Percentiles rank a stretch among this genome's conserved stretches.
phyloP scores from a whole-genome alignment of 2,888 invertebrate genomes.

The Junonia oenone region DNA sequence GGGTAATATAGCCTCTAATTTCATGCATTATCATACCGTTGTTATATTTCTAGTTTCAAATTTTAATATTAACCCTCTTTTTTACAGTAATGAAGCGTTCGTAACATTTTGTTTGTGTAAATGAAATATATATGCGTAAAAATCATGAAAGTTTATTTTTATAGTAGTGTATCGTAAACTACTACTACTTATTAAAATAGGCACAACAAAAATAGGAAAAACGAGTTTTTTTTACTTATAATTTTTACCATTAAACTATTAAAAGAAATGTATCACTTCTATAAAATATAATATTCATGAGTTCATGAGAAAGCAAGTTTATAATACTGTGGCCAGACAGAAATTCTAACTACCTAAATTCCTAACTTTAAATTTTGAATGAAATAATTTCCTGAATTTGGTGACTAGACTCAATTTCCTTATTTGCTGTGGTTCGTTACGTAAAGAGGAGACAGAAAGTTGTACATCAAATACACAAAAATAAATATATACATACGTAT shows the following conservation, averaged over 20 bases:
- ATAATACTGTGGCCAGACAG: slow-evolving; percentile 30
- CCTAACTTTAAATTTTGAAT: slow-evolving; percentile 20
- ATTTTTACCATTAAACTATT: not conserved
- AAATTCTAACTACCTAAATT: slow-evolving; percentile 29
- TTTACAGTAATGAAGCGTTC: too few species aligned
- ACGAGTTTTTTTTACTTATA: too few species aligned
- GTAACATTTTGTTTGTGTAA: too few species aligned
- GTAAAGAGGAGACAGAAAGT: not conserved
- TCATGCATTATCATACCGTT: not conserved
- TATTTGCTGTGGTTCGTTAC: not conserved
- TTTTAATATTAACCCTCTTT: not conserved
- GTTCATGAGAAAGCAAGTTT: slow-evolving; percentile 33
- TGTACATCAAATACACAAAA: too few species aligned
- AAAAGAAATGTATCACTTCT: too few species aligned
- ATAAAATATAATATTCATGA: slow-evolving; percentile 34
- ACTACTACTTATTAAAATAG: too few species aligned
- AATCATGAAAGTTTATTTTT: not conserved
- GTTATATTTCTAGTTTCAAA: not conserved
- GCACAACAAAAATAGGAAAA: too few species aligned
- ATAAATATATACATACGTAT: too few species aligned
- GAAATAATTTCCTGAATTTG: not conserved
- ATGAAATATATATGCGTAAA: too few species aligned
- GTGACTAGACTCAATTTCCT: not conserved
- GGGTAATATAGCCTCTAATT: slow-evolving; percentile 18
- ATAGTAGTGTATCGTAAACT: too few species aligned